phyloP scores from a whole-genome alignment of 23 tunicate genomes.

The Phallusia fumigata region DNA sequence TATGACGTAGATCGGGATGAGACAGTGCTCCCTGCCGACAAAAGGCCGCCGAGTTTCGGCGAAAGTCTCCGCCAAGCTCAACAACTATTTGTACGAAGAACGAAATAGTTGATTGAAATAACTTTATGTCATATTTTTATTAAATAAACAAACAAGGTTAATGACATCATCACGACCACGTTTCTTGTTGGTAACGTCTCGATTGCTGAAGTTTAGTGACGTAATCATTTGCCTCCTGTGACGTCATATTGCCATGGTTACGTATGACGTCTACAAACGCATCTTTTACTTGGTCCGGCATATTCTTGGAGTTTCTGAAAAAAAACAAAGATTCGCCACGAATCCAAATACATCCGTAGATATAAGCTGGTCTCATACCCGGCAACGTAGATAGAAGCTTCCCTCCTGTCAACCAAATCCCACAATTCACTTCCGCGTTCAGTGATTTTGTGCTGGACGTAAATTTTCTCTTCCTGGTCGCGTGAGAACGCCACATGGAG shows the following conservation, averaged over 20 bases:
- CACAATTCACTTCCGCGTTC: slow-evolving; percentile 49
- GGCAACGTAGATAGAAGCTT: slow-evolving; percentile 65
- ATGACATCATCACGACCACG: slow-evolving; percentile 73
- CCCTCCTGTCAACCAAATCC: slow-evolving; percentile 32
- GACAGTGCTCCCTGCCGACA: slow-evolving; percentile 25
- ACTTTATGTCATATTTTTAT: too few species aligned
- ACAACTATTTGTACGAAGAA: background rate
- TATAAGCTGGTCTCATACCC: slow-evolving; percentile 50
- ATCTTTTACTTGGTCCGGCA: slow-evolving; percentile 90
- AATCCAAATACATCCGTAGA: too few species aligned
- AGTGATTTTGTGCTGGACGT: slow-evolving; percentile 82
- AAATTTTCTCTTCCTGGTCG: slow-evolving; percentile 81
- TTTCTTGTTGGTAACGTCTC: slow-evolving; percentile 90
- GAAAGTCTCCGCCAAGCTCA: too few species aligned
- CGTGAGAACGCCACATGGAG: slow-evolving; percentile 83
- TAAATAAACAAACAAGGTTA: too few species aligned
- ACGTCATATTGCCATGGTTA: slow-evolving; percentile 65
- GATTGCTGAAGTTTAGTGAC: slow-evolving; percentile 43
- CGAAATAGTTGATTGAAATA: too few species aligned
- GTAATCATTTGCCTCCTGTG: slow-evolving; percentile 47
- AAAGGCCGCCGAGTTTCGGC: background rate
- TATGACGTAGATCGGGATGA: slow-evolving; percentile 7
- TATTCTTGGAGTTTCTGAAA: slow-evolving; percentile 80
- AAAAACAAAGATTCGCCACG: background rate
- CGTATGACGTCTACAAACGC: slow-evolving; percentile 64